phyloP scores from a whole-genome alignment of 2,113 vertebrate species.

The Anguilla rostrata region DNA sequence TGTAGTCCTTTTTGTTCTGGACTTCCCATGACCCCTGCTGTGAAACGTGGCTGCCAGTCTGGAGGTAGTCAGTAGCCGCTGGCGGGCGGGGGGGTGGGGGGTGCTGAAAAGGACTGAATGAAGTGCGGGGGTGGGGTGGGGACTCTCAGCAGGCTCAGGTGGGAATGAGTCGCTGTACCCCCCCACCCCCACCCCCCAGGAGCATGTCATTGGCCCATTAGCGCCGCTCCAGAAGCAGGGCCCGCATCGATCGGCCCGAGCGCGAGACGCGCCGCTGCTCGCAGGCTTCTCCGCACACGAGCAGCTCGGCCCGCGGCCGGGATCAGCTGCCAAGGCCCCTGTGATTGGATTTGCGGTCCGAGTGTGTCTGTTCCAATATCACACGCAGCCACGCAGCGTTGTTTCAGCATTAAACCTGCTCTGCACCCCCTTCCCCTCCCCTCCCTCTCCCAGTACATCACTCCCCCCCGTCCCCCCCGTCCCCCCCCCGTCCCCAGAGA shows the following conservation, averaged over 20 bases:
- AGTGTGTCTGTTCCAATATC: neutral
- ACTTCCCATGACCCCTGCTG: neutral
- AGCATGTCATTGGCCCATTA: conserved; percentile 21
- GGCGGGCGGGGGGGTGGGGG: neutral
- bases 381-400: neutral
- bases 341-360: neutral
- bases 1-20: neutral
- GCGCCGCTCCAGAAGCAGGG: neutral
- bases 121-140: neutral
- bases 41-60: neutral
- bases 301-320: neutral
- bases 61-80: no score
- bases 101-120: neutral
- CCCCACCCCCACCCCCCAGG: neutral
- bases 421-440: neutral
- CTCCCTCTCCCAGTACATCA: neutral
- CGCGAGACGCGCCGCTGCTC: neutral
- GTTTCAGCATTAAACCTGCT: neutral
- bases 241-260: neutral
- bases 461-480: neutral
- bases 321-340: neutral
- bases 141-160: neutral
- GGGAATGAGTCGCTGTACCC: neutral
- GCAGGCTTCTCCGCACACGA: neutral
- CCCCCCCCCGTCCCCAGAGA: neutral